Evolutionary conservation across 2,888 invertebrate species (phyloP).

Genomic region (Heterodera filipjevi): DNA sequence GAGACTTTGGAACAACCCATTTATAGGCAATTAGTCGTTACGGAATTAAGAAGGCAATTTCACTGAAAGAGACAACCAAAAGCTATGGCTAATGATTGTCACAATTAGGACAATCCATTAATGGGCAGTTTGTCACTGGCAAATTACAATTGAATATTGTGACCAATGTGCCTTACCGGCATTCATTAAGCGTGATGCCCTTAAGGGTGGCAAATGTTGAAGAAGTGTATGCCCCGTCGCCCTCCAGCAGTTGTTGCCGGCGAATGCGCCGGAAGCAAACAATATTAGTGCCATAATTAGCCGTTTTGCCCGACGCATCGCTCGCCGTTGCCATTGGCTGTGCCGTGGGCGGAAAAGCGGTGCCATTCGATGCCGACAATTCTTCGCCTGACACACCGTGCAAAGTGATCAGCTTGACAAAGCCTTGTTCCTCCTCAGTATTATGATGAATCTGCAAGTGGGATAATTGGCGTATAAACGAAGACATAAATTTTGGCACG

Average conservation of each 20-base stretch:
- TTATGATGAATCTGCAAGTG: background rate
- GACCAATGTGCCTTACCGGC: slow-evolving; percentile 44
- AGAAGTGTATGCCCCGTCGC: slow-evolving; percentile 36
- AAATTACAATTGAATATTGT: too few relatives aligned
- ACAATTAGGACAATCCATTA: too few relatives aligned
- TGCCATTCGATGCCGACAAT: background rate
- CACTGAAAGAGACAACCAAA: too few relatives aligned
- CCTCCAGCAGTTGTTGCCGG: slow-evolving; percentile 52
- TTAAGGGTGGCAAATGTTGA: background rate
- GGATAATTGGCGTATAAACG: too few relatives aligned
- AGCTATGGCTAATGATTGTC: too few relatives aligned
- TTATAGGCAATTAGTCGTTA: too few relatives aligned
- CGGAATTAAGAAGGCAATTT: too few relatives aligned
- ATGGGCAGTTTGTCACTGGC: background rate
- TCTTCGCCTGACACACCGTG: background rate
- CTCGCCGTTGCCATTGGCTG: background rate
- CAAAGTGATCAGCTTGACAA: background rate
- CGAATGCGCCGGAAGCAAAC: slow-evolving; percentile 56
- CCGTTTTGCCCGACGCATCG: background rate
- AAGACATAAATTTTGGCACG: too few relatives aligned
- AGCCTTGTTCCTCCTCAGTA: background rate
- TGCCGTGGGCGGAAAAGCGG: background rate
- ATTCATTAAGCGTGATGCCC: slow-evolving; percentile 52
- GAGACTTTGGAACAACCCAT: too few relatives aligned
- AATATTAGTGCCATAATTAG: slow-evolving; percentile 31